Conservation (phyloP, 2,797 vertebrate genomes). For the Cossypha polioptera region DNA sequence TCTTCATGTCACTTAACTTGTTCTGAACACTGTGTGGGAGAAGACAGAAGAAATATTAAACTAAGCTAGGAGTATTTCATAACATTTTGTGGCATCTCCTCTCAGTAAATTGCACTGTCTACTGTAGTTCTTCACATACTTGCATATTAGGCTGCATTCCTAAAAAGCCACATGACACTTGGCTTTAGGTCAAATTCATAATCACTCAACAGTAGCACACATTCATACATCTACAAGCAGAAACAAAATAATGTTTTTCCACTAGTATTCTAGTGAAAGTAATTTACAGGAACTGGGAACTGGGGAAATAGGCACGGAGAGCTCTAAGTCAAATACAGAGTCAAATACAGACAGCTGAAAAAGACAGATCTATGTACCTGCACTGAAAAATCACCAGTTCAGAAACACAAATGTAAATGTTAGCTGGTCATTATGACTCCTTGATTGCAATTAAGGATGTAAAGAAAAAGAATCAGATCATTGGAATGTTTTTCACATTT, state of each 20-base stretch:
- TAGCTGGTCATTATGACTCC: neutral
- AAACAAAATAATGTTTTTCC: neutral
- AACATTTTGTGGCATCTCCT: neutral
- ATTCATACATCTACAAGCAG: neutral
- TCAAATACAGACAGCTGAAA: neutral
- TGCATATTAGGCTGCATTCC: neutral
- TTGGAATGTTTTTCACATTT: neutral
- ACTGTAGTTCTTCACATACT: neutral
- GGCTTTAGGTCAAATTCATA: neutral
- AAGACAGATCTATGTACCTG: neutral
- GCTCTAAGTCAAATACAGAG: neutral
- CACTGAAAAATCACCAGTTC: neutral
- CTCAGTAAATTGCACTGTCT: neutral
- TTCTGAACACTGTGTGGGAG: conserved; percentile 30
- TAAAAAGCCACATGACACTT: neutral
- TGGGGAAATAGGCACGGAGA: neutral
- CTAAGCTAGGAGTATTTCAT: conserved; percentile 10
- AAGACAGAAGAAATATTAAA: conserved; percentile 29
- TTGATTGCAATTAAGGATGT: neutral
- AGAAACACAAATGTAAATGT: neutral
- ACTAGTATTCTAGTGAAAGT: neutral
- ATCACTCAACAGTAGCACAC: neutral
- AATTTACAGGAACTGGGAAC: neutral
- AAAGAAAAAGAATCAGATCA: neutral
- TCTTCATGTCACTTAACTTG: conserved; percentile 23